Evolutionary conservation across 2,797 vertebrate species (phyloP).

Genomic region (Orientallactaga sibirica): DNA sequence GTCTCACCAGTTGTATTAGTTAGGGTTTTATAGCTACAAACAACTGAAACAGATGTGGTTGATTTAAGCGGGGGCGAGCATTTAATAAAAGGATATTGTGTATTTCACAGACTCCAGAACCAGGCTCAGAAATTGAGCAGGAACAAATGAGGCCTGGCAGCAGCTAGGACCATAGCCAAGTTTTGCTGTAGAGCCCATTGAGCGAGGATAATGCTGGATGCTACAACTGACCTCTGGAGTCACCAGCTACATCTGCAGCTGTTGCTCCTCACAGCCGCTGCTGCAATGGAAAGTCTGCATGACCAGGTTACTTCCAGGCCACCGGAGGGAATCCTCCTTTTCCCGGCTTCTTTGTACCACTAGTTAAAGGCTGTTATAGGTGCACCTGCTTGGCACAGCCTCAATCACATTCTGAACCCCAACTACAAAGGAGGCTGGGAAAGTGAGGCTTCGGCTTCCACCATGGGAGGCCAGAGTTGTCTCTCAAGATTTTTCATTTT

Average conservation of each 20-base stretch:
- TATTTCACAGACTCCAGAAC: constrained; percentile 71
- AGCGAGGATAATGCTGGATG: not conserved
- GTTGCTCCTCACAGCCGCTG: not conserved
- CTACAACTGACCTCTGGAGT: not conserved
- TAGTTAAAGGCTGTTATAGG: not conserved
- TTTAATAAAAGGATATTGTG: constrained; percentile 70
- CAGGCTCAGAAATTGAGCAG: constrained; percentile 55
- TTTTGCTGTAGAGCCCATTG: not conserved
- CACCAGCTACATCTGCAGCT: not conserved
- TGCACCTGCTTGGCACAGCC: not conserved
- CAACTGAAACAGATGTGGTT: constrained; percentile 73
- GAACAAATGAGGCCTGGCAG: constrained; percentile 64
- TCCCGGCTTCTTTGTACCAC: not conserved
- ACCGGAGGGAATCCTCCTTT: not conserved
- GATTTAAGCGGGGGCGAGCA: constrained; percentile 51
- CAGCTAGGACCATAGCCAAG: constrained; percentile 14
- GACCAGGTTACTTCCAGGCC: not conserved
- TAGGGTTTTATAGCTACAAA: constrained; percentile 72
- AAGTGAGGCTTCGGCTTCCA: not conserved
- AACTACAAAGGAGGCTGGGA: not conserved
- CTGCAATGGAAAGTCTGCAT: not conserved
- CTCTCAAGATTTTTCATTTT: not conserved
- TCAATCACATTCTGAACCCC: not conserved
- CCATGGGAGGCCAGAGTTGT: not conserved
- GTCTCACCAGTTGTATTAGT: constrained; percentile 55